phyloP scores from a whole-genome alignment of 1,140 invertebrate genomes.

The Trypoxylus dichotomus region DNA sequence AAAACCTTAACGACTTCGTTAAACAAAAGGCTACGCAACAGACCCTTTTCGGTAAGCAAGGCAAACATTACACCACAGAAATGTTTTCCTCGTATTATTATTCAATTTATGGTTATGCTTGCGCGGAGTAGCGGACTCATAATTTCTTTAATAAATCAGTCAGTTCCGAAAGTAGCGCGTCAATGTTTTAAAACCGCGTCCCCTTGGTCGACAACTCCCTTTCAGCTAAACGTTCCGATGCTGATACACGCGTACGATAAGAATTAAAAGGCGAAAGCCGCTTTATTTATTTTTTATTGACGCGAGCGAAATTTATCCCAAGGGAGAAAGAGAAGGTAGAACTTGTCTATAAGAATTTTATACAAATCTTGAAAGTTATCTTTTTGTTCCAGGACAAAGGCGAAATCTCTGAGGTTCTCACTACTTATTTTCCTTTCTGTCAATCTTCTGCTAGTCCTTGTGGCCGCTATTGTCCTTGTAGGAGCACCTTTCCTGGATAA shows the following conservation, averaged over 20 bases:
- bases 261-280: not conserved
- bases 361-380: slow-evolving; percentile 27
- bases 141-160: slow-evolving; percentile 19
- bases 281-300: slow-evolving; percentile 13
- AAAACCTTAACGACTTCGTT: slow-evolving; percentile 18
- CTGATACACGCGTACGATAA: not conserved
- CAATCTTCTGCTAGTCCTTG: slow-evolving; percentile 38
- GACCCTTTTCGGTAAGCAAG: not conserved
- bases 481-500: slow-evolving; percentile 32
- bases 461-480: slow-evolving; percentile 36
- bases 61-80: slow-evolving; percentile 4
- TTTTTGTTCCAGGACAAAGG: slow-evolving; percentile 35
- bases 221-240: too few relatives aligned
- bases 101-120: slow-evolving; percentile 9
- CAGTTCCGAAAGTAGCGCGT: not conserved
- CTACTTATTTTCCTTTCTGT: slow-evolving; percentile 38
- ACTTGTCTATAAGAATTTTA: slow-evolving; percentile 14
- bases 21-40: slow-evolving; percentile 14
- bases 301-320: not conserved
- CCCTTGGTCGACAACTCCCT: not conserved
- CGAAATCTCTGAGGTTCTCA: slow-evolving; percentile 32
- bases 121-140: not conserved
- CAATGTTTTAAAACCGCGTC: not conserved
- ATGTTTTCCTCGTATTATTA: slow-evolving; percentile 14
- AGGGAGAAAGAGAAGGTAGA: not conserved